phyloP scores from a whole-genome alignment of 2,797 vertebrate species.

The Smutsia gigantea region DNA sequence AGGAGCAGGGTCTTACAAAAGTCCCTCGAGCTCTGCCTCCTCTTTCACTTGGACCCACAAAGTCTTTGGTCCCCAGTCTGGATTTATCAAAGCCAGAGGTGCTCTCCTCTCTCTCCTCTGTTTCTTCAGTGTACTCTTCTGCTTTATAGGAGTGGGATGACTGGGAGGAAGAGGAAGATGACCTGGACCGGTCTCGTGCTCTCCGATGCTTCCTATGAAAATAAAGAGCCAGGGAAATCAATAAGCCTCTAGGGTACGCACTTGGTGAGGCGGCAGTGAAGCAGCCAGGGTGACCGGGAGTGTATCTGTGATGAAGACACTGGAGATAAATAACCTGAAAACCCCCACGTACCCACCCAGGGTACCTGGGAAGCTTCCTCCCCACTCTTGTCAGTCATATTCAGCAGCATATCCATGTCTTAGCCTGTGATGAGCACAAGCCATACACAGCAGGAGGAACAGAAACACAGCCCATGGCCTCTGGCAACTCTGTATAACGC shows the following conservation, averaged over 20 bases:
- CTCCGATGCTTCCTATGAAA: constrained; percentile 92
- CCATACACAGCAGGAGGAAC: neutral
- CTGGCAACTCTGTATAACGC: neutral
- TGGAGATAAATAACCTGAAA: neutral
- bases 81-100: constrained; percentile 90
- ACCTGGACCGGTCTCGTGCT: constrained; percentile 94
- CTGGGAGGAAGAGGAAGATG: constrained; percentile 95
- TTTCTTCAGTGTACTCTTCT: constrained; percentile 88
- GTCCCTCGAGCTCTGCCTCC: constrained; percentile 88
- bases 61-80: constrained; percentile 89
- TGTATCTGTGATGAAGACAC: neutral
- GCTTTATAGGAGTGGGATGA: constrained; percentile 91
- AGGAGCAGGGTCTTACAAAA: constrained; percentile 90
- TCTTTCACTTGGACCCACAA: constrained; percentile 88
- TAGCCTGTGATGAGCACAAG: neutral
- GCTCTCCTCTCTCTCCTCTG: constrained; percentile 90
- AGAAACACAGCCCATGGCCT: neutral
- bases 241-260: neutral
- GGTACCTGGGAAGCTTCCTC: neutral
- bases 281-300: neutral
- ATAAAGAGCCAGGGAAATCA: constrained; percentile 12
- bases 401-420: neutral
- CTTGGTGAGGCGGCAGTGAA: neutral
- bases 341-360: neutral
- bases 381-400: neutral